Percentiles rank a stretch among this genome's conserved stretches.
Evolutionary conservation across 2,888 invertebrate species (phyloP).

Genomic region (Corbicula japonica): DNA sequence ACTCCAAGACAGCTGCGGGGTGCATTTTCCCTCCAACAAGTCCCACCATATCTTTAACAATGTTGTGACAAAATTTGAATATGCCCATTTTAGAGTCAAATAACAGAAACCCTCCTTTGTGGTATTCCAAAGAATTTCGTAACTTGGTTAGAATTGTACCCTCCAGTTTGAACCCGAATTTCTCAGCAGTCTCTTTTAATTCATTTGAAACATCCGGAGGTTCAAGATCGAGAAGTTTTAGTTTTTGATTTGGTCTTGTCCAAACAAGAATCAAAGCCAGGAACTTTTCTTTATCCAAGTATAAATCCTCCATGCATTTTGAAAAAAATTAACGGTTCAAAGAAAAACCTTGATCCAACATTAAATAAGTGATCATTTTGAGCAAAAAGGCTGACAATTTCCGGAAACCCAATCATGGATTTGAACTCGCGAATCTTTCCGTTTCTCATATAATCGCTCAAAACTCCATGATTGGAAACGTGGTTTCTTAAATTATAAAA

Average conservation of each 20-base stretch:
- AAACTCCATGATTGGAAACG: background rate
- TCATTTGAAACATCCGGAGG: slow-evolving; percentile 2
- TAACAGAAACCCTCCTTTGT: slow-evolving; percentile 35
- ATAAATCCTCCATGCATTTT: background rate
- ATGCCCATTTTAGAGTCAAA: slow-evolving; percentile 11
- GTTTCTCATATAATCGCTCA: background rate
- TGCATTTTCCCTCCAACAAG: slow-evolving; percentile 44
- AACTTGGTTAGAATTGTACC: slow-evolving; percentile 19
- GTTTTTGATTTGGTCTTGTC: background rate
- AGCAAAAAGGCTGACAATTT: slow-evolving; percentile 6
- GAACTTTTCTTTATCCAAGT: background rate
- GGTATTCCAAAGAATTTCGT: slow-evolving; percentile 33
- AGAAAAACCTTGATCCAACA: slow-evolving; percentile 6
- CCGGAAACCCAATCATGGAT: slow-evolving; percentile 11
- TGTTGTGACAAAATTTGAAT: slow-evolving; percentile 45
- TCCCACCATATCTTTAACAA: slow-evolving; percentile 52
- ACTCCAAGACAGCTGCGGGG: slow-evolving; percentile 29
- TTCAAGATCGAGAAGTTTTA: slow-evolving; percentile 1
- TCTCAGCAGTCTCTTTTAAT: slow-evolving; percentile 5
- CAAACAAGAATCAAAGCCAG: slow-evolving; percentile 6
- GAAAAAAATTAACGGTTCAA: slow-evolving; percentile 1
- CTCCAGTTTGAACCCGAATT: slow-evolving; percentile 34
- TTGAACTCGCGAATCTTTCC: background rate
- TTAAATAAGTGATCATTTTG: background rate
- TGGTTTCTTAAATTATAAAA: background rate